Percentiles rank a stretch among this genome's conserved stretches.
These are phyloP conservation scores for Gymnothorax javanicus DNA, from an alignment of 2,797 vertebrate genomes.

Conservation along the genomic window DNA sequence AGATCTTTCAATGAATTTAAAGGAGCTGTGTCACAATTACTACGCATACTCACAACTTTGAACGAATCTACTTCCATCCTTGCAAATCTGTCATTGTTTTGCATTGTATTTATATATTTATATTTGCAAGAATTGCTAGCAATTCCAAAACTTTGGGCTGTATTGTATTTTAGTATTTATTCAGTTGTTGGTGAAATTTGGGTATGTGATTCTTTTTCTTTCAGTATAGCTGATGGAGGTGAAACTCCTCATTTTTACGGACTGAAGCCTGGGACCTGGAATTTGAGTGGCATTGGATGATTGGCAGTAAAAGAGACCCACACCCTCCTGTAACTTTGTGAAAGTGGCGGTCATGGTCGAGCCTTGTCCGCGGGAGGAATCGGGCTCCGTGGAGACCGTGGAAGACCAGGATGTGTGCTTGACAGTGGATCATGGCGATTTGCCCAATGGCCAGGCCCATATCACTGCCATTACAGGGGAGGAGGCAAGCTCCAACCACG, in stretches of 20 bases:
- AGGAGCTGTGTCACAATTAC: too few relatives aligned
- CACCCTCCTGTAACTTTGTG: not conserved
- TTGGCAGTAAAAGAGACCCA: not conserved
- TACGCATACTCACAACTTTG: too few relatives aligned
- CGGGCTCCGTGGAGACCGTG: not conserved
- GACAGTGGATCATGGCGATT: not conserved
- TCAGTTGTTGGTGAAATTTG: not conserved
- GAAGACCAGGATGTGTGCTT: not conserved
- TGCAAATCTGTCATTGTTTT: too few relatives aligned
- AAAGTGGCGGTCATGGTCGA: not conserved
- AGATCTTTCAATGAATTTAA: too few relatives aligned
- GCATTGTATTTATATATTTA: too few relatives aligned
- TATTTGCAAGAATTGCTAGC: too few relatives aligned
- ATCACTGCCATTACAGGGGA: slow-evolving; percentile 45
- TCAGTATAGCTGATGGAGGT: not conserved
- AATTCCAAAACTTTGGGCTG: not conserved
- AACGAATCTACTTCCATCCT: too few relatives aligned
- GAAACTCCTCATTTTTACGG: not conserved
- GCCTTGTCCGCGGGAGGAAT: not conserved
- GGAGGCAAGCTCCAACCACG: slow-evolving; percentile 66
- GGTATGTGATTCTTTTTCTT: not conserved
- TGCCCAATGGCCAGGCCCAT: not conserved
- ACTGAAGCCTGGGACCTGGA: not conserved
- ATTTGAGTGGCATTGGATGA: not conserved
- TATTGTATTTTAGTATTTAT: not conserved